Evolutionary conservation across 2,888 invertebrate species (phyloP), one percentile per base, ranked within the genome.

Genomic region (Diarsia dahlii): DNA sequence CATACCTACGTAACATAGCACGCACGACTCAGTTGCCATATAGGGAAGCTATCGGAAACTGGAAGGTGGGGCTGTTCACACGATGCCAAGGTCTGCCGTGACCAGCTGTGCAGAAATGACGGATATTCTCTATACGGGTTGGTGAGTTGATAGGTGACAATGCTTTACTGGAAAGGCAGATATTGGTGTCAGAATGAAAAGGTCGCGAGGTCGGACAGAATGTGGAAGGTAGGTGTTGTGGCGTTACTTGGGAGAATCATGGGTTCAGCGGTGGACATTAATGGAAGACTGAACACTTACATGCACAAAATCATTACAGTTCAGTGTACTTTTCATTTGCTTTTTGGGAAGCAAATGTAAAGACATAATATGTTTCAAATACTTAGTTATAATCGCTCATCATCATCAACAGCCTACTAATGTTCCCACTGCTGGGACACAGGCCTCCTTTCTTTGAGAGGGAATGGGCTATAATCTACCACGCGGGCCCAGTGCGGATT

Each of bases 31-130:
- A 78, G 71, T 74, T 73, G 71, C 87, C 88, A 80, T 84, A 82
- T 87, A 88, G 54, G 83, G 86, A 15, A 67, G 58, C 64, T 76
- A 69, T 76, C 80, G 78, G 84, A 82, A 84, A 84, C 74, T 84
- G 69, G 76, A 76, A 76, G 80, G 73, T 62, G 77, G 63, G 58
- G 76, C 71, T 76, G 78, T 81, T 87, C 82, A 82, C 87, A 86
- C 85, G 84, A 66, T 2, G 76, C 13, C 85, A 85, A 86, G 85
- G 86, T 83, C 66, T 73, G 46, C 45, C 46, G 74, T 78, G 68
- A 78, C 80, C 62, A 81, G 39, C 12, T 65, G 48, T 70, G 58
- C n/a, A 67, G 20, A 67, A 62, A 68, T 50, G 54, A 45, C 39
- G 52, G 75, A 67, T 75, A 80, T 67, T 71, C 34, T 60, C 60